Conservation (phyloP, 2,113 vertebrate species). For the Entomyzon cyanotis region DNA sequence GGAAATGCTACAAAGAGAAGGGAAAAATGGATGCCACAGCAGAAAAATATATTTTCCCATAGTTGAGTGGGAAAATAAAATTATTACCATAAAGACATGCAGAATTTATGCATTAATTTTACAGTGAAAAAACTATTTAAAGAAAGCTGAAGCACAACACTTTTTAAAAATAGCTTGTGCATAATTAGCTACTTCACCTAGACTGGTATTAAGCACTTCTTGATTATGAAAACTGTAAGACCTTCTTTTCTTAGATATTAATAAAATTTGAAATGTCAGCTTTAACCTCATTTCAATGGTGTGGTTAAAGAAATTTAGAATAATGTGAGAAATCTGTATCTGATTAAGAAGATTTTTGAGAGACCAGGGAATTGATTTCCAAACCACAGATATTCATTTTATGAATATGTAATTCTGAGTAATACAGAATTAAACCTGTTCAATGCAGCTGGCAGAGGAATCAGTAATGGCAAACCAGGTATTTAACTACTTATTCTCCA, state of each 20-base stretch:
- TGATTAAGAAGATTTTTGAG: not conserved
- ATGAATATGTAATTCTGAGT: not conserved
- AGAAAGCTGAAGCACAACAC: not conserved
- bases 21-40: not conserved
- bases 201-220: constrained; percentile 16
- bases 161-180: constrained; percentile 32
- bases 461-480: not conserved
- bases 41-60: not conserved
- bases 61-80: not conserved
- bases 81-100: not conserved
- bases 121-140: not conserved
- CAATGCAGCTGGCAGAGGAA: not conserved
- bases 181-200: constrained; percentile 37
- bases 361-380: constrained; percentile 1
- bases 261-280: constrained; percentile 29
- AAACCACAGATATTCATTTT: constrained; percentile 3
- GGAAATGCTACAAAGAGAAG: not conserved
- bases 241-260: not conserved
- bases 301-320: constrained; percentile 1
- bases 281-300: constrained; percentile 14
- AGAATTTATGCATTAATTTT: constrained; percentile 5
- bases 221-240: constrained; percentile 23
- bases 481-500: not conserved
- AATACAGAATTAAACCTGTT: not conserved
- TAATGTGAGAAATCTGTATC: not conserved